Percentiles rank a stretch among this genome's conserved stretches.
Conservation (phyloP, 2,888 invertebrate genomes). For the Pseudolycoriella hygida region DNA sequence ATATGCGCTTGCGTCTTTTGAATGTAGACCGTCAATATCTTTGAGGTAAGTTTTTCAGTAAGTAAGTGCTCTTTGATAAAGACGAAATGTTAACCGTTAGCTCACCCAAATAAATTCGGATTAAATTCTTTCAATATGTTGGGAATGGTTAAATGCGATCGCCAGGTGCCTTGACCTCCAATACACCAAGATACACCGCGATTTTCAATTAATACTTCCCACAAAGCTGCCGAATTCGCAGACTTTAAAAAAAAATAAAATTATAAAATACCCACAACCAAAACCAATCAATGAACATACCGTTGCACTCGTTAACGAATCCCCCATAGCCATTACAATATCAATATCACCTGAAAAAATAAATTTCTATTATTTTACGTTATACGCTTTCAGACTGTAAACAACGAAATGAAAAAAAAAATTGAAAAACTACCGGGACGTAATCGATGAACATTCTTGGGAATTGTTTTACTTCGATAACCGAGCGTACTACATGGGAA, state of each 20-base stretch:
- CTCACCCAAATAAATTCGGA: conserved; percentile 38
- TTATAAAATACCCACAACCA: too few species aligned
- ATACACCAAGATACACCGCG: conserved; percentile 31
- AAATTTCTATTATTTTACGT: neutral
- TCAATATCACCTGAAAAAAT: conserved; percentile 35
- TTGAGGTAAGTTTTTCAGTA: too few species aligned
- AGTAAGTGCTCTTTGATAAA: too few species aligned
- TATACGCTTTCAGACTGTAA: neutral
- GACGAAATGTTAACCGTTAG: too few species aligned
- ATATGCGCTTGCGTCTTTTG: too few species aligned
- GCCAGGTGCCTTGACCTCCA: conserved; percentile 35
- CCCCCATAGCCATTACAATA: conserved; percentile 38
- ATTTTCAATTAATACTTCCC: conserved; percentile 31
- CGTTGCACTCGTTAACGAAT: conserved; percentile 38
- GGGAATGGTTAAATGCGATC: conserved; percentile 33
- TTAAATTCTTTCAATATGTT: conserved; percentile 45
- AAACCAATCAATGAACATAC: conserved; percentile 28
- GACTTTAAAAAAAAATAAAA: conserved; percentile 12
- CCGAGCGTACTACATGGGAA: conserved; percentile 26
- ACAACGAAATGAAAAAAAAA: neutral
- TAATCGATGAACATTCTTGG: conserved; percentile 34
- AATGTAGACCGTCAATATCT: too few species aligned
- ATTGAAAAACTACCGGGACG: conserved; percentile 22
- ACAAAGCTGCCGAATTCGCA: conserved; percentile 28
- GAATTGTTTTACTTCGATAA: conserved; percentile 22